Evolutionary conservation across 2,797 vertebrate species (phyloP).

Genomic region (Enteromius argenteus): DNA sequence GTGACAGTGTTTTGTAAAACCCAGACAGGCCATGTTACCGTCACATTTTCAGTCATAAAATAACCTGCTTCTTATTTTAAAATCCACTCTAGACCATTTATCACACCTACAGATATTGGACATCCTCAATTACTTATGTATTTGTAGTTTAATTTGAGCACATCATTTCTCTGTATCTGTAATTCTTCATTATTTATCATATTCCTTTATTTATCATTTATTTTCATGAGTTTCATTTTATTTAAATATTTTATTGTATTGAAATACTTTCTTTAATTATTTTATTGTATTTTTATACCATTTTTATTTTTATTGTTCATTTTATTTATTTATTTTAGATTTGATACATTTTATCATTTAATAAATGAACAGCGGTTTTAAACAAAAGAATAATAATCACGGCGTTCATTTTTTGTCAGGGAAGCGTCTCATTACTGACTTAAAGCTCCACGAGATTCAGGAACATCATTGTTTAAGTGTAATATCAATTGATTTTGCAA

Average conservation of each 20-base stretch:
- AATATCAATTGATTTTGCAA: not conserved
- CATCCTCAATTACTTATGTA: not conserved
- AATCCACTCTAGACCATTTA: not conserved
- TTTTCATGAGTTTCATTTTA: not conserved
- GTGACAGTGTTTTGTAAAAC: constrained; percentile 30
- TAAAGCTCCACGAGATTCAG: not conserved
- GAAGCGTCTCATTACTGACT: not conserved
- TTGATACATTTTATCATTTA: not conserved
- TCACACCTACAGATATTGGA: not conserved
- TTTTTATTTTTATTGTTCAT: not conserved
- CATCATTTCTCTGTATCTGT: not conserved
- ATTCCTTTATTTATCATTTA: not conserved
- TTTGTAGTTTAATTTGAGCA: not conserved
- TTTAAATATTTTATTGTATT: not conserved
- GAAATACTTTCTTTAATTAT: not conserved
- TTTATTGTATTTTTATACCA: not conserved
- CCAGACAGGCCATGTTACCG: not conserved
- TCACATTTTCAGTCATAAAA: not conserved
- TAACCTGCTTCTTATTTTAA: not conserved
- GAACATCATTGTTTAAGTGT: not conserved
- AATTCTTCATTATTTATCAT: not conserved
- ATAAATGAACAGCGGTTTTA: not conserved
- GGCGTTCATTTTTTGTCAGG: not conserved
- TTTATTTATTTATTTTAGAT: not conserved
- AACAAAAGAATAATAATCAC: not conserved